These are phyloP conservation scores for Pitangus sulphuratus DNA, from an alignment of 2,797 vertebrate species.

Conservation along the genomic window DNA sequence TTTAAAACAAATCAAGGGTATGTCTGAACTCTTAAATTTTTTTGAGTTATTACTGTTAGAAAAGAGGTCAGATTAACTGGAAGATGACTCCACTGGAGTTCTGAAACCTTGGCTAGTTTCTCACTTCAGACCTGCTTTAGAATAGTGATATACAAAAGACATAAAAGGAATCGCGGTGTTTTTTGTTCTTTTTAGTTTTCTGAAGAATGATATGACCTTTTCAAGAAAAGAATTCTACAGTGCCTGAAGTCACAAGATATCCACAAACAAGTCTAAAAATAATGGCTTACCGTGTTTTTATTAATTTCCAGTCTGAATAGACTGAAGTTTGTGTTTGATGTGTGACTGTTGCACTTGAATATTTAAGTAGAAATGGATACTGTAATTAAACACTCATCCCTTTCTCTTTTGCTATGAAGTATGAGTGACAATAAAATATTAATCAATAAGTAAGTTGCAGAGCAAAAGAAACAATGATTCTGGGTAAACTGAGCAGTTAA, in stretches of 20 bases:
- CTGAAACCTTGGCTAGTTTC: constrained; percentile 42
- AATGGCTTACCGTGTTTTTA: background rate
- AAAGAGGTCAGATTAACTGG: constrained; percentile 61
- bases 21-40: constrained; percentile 23
- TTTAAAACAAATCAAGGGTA: constrained; percentile 63
- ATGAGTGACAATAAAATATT: background rate
- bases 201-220: constrained; percentile 50
- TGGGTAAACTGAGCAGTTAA: background rate
- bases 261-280: constrained; percentile 16
- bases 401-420: background rate
- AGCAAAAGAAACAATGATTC: background rate
- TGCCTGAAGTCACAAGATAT: constrained; percentile 23
- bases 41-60: constrained; percentile 38
- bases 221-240: background rate
- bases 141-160: constrained; percentile 34
- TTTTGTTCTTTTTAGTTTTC: constrained; percentile 23
- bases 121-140: constrained; percentile 51
- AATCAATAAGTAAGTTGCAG: background rate
- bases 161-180: constrained; percentile 24
- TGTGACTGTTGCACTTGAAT: background rate
- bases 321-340: background rate
- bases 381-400: background rate
- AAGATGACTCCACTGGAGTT: constrained; percentile 46
- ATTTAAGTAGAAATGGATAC: background rate
- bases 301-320: constrained; percentile 12